Base-by-base conservation (phyloP, 2,113 vertebrate genomes). In the Lethenteron reissneri region DNA sequence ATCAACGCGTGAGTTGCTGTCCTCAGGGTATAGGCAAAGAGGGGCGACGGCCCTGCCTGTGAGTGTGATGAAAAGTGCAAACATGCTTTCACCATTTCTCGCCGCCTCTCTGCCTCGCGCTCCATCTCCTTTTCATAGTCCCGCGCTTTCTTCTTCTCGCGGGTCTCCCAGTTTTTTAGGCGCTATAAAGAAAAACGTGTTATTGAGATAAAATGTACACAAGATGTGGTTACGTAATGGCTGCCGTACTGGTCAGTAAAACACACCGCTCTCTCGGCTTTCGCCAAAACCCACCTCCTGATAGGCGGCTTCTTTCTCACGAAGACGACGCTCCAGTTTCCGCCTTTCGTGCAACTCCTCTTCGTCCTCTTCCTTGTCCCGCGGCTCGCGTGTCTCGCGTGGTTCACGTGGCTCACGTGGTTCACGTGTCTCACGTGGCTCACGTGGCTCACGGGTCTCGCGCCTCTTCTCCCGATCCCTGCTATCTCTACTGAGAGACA, bases 301-400 rank as follows among this genome's bases (percentile, higher is more conserved):
- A 83, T 99, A 99, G 3, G 92, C 94, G 72, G 92, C 88, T 79
- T 99, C 94, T 76, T 99, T 99, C 77, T 99, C 94, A 69, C 94
- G 72, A 57, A 97, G 83, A 72, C 92, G 96, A 76, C 94, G 83
- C 80, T 99, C 94, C 64, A 99, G 80, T 77, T 91, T 96, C 71
- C 92, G 81, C 11, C 92, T 84, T 74, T 97, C 94, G 0, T 99
- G 95, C 0, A 88, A 84, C 74, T 96, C 92, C 79, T 99, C 94
- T 71, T 96, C 92, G 78, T 99, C 90, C 58, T 95, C 94, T 72
- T 91, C 87, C 64, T 68, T 68, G n/a, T 68, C 64, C 2, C 21
- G n/a, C 11, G n/a, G n/a, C 64, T 68, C 25, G n/a, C 25, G n/a
- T 11, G n/a, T 68, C 64, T 68, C 64, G 11, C 64, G 64, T 10